These are phyloP conservation scores for Harpagoxenus sublaevis DNA, from an alignment of 2,888 invertebrate species.

Conservation along the genomic window DNA sequence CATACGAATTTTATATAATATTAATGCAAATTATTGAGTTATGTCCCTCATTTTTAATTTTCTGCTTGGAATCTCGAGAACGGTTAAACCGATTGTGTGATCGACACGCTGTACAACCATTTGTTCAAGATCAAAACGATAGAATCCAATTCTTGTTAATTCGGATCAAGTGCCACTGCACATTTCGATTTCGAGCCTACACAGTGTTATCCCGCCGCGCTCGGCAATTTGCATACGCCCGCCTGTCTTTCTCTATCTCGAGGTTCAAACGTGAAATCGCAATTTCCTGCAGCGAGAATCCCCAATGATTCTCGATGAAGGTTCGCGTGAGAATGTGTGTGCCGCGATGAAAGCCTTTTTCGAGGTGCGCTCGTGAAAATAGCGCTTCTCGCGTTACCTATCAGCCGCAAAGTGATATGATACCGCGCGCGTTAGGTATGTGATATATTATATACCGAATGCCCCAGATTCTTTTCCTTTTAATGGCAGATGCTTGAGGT, in stretches of 20 bases:
- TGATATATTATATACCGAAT: constrained; percentile 36
- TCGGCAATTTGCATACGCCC: constrained; percentile 59
- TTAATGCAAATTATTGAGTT: not conserved
- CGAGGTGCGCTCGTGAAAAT: constrained; percentile 32
- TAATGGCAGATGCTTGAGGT: constrained; percentile 5
- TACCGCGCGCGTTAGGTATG: constrained; percentile 2
- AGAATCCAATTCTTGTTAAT: constrained; percentile 36
- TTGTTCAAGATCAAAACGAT: constrained; percentile 48
- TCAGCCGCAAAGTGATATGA: constrained; percentile 37
- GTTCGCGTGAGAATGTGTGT: constrained; percentile 33
- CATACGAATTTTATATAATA: not conserved
- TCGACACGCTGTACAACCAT: not conserved
- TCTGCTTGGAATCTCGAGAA: not conserved
- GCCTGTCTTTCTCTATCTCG: not conserved
- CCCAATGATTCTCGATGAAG: constrained; percentile 68
- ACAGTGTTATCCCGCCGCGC: not conserved
- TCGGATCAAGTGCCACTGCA: constrained; percentile 21
- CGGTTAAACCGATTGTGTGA: not conserved
- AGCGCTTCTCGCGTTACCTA: constrained; percentile 39
- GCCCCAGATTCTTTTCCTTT: constrained; percentile 25
- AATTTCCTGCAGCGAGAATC: constrained; percentile 74
- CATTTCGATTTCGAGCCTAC: constrained; percentile 26
- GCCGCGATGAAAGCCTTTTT: constrained; percentile 45
- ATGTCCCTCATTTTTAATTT: not conserved
- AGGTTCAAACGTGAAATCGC: constrained; percentile 68